These are phyloP conservation scores for Sorex maritimensis DNA, from an alignment of 2,797 vertebrate genomes.

Conservation along the genomic window DNA sequence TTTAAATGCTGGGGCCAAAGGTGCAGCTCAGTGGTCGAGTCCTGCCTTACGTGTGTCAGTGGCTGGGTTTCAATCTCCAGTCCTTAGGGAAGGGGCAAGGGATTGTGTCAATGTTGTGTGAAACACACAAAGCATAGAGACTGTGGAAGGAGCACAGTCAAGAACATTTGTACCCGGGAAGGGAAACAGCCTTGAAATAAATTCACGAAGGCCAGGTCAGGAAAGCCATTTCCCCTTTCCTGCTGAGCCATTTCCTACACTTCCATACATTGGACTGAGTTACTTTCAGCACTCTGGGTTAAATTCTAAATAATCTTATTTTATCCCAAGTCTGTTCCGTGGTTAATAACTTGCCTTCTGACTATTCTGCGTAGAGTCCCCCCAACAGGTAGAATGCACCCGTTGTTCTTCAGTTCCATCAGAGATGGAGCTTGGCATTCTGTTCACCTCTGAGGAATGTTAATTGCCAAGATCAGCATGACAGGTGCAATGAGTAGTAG, in stretches of 20 bases:
- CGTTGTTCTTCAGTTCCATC: slow-evolving; percentile 74
- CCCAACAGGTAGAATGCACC: slow-evolving; percentile 73
- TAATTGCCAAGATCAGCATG: slow-evolving; percentile 72
- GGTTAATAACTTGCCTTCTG: slow-evolving; percentile 72
- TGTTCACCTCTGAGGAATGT: slow-evolving; percentile 74
- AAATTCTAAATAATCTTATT: slow-evolving; percentile 69
- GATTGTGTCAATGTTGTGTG: too few species aligned
- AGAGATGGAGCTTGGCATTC: slow-evolving; percentile 67
- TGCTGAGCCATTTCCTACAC: slow-evolving; percentile 61
- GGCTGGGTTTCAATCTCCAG: too few species aligned
- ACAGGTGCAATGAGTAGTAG: slow-evolving; percentile 57
- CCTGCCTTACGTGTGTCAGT: too few species aligned
- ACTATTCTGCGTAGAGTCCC: background rate
- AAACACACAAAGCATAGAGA: background rate
- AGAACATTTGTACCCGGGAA: background rate
- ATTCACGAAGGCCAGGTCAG: slow-evolving; percentile 46
- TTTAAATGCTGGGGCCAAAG: too few species aligned
- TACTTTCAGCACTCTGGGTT: slow-evolving; percentile 71
- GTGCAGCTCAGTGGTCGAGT: background rate
- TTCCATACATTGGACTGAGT: slow-evolving; percentile 55
- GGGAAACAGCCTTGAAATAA: slow-evolving; percentile 51
- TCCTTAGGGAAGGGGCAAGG: too few species aligned
- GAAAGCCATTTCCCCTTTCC: slow-evolving; percentile 61
- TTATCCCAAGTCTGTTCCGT: slow-evolving; percentile 60
- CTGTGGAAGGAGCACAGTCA: background rate